These are phyloP conservation scores for Cassiopea andromeda DNA, from an alignment of 30 jellyfish, hydroid and myxozoan genomes.

Conservation along the genomic window DNA sequence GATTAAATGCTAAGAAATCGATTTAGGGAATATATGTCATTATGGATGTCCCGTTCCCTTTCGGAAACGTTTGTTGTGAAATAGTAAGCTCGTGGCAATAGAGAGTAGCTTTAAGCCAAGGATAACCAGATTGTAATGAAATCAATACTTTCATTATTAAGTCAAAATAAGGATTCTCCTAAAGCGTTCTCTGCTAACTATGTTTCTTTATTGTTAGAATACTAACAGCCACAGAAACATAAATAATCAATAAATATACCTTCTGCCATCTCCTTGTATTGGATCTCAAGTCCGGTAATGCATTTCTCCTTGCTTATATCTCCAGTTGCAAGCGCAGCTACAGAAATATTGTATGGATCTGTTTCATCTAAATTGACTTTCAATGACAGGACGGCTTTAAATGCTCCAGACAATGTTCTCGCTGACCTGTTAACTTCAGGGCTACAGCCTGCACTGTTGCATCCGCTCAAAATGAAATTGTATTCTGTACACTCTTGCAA, in stretches of 20 bases:
- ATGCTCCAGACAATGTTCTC: slow-evolving; percentile 1
- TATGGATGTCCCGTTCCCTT: too few relatives aligned
- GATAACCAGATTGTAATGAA: too few relatives aligned
- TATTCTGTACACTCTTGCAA: slow-evolving; percentile 38
- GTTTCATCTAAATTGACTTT: slow-evolving; percentile 2
- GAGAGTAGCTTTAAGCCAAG: too few relatives aligned
- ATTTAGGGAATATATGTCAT: too few relatives aligned
- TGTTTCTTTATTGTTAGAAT: too few relatives aligned
- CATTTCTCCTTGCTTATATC: not conserved
- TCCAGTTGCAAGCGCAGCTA: not conserved
- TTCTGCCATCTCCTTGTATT: slow-evolving; percentile 13
- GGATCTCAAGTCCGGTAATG: slow-evolving; percentile 15
- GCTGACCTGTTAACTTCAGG: slow-evolving; percentile 16
- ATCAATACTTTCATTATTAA: too few relatives aligned
- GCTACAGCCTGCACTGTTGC: slow-evolving; percentile 67
- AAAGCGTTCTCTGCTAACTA: too few relatives aligned
- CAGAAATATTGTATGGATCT: slow-evolving; percentile 21
- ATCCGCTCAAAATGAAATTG: slow-evolving; percentile 29
- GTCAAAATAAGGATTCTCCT: too few relatives aligned
- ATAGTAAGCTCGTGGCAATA: too few relatives aligned
- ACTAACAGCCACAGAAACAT: not conserved
- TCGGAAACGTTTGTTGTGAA: too few relatives aligned
- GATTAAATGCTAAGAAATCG: too few relatives aligned
- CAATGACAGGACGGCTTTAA: slow-evolving; percentile 7
- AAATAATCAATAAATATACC: slow-evolving; percentile 5